Evolutionary conservation across 2,888 invertebrate genomes (phyloP).

Genomic region (Mythimna pallens): DNA sequence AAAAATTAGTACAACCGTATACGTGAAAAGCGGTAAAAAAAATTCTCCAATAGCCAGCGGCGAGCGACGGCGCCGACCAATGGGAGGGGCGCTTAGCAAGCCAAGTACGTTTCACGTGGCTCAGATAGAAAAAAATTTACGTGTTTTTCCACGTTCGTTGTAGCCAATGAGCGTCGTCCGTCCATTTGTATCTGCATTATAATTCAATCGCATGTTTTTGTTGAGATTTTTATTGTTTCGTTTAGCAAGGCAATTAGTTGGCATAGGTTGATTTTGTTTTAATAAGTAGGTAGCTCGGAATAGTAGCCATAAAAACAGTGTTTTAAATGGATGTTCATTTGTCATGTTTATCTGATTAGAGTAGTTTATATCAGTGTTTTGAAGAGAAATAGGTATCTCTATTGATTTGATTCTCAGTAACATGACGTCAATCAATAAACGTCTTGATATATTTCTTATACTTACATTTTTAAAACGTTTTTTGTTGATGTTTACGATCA

Average conservation of each 20-base stretch:
- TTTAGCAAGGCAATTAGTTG: slow-evolving; percentile 61
- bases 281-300: slow-evolving; percentile 33
- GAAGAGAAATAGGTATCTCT: not conserved
- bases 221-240: slow-evolving; percentile 62
- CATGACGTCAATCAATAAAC: slow-evolving; percentile 6
- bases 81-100: slow-evolving; percentile 74
- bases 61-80: slow-evolving; percentile 78
- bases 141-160: slow-evolving; percentile 87
- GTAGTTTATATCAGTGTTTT: slow-evolving; percentile 13
- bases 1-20: slow-evolving; percentile 83
- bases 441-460: not conserved
- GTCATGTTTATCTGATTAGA: slow-evolving; percentile 24
- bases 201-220: slow-evolving; percentile 79
- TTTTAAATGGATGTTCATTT: slow-evolving; percentile 1
- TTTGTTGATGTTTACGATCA: not conserved
- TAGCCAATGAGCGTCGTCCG: slow-evolving; percentile 82
- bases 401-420: not conserved
- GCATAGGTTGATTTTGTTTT: slow-evolving; percentile 34
- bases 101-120: slow-evolving; percentile 88
- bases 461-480: not conserved
- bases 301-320: slow-evolving; percentile 7
- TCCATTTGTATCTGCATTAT: slow-evolving; percentile 81
- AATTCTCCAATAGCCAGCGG: slow-evolving; percentile 83
- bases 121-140: slow-evolving; percentile 87
- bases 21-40: slow-evolving; percentile 89